phyloP scores from a whole-genome alignment of 2,113 vertebrate genomes.

The Calypte anna region DNA sequence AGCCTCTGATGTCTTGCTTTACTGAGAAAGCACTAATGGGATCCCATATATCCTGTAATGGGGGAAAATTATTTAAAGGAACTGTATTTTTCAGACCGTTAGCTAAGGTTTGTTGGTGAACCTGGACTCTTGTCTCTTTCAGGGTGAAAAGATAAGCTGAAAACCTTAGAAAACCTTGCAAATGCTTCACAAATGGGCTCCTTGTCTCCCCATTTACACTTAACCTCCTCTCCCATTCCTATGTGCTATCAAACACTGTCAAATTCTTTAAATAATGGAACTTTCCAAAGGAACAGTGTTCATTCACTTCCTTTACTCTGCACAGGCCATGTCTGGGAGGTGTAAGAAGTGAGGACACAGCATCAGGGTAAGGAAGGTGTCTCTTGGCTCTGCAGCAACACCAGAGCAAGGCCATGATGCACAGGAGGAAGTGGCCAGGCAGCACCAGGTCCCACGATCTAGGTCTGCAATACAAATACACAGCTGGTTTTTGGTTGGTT shows the following conservation, averaged over 20 bases:
- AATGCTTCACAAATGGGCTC: background rate
- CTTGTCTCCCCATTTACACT: background rate
- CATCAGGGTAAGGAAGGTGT: background rate
- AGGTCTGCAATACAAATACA: background rate
- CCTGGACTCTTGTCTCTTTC: background rate
- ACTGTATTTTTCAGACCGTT: background rate
- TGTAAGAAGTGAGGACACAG: background rate
- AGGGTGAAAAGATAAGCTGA: background rate
- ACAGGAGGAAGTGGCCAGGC: background rate
- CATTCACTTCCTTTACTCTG: background rate
- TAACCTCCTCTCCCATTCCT: background rate
- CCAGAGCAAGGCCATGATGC: background rate
- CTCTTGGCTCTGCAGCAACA: background rate
- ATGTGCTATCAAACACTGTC: background rate
- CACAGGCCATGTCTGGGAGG: background rate
- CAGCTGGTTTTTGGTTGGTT: background rate
- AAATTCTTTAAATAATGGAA: background rate
- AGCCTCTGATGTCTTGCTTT: conserved; percentile 20
- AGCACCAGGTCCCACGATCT: background rate
- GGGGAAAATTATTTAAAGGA: conserved; percentile 22
- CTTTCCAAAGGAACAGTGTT: background rate
- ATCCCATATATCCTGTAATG: conserved; percentile 38
- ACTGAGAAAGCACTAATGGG: conserved; percentile 22
- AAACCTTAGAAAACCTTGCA: background rate
- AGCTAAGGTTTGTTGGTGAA: conserved; percentile 7